Conservation (phyloP, 2,888 invertebrate genomes). For the Melanophora roralis region DNA sequence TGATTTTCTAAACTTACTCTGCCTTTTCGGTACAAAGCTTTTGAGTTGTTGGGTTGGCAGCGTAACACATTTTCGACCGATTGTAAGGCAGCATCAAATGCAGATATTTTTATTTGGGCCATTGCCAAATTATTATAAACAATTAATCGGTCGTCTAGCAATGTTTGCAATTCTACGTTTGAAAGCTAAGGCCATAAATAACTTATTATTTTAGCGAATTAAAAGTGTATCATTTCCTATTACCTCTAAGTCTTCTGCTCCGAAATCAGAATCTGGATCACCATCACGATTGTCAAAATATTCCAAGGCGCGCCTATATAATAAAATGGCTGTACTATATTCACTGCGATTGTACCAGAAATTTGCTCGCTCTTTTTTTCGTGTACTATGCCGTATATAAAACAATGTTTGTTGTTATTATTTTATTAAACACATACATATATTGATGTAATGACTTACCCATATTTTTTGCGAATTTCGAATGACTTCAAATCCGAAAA, state of each 20-base stretch:
- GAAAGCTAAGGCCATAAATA: constrained; percentile 72
- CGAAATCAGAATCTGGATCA: constrained; percentile 80
- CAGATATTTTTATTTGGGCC: constrained; percentile 91
- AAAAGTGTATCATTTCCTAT: no score
- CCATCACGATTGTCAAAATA: constrained; percentile 86
- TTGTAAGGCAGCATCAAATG: constrained; percentile 89
- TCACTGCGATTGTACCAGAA: constrained; percentile 93
- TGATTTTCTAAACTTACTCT: constrained; percentile 77
- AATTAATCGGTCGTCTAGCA: constrained; percentile 88
- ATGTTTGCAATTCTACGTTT: constrained; percentile 81
- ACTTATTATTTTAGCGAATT: not conserved
- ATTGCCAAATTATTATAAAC: constrained; percentile 95
- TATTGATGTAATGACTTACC: constrained; percentile 78
- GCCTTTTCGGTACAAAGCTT: constrained; percentile 92
- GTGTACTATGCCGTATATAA: constrained; percentile 78
- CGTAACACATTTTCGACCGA: constrained; percentile 89
- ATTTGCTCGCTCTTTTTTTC: constrained; percentile 91
- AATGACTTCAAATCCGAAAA: constrained; percentile 83
- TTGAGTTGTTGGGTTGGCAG: constrained; percentile 92
- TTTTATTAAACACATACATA: not conserved
- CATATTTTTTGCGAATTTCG: constrained; percentile 84
- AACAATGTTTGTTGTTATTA: not conserved
- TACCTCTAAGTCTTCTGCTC: constrained; percentile 76
- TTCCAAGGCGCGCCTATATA: constrained; percentile 90
- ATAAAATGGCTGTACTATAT: constrained; percentile 87